Conservation (phyloP, 2,888 invertebrate genomes). For the Psylliodes chrysocephalus region DNA sequence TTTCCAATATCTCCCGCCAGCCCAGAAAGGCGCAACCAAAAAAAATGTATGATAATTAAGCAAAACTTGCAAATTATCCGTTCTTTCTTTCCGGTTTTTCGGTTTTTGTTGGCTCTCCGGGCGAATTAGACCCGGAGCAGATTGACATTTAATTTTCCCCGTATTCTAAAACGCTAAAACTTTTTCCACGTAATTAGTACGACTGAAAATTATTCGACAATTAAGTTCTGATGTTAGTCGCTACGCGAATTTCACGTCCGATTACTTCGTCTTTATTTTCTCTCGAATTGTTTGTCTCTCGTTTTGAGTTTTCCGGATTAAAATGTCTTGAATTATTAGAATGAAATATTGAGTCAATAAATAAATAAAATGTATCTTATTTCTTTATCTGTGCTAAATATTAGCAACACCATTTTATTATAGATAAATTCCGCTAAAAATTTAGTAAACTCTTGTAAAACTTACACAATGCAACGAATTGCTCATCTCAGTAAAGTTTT, state of each 20-base stretch:
- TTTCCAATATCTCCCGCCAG: neutral
- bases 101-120: slow-evolving; percentile 36
- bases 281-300: slow-evolving; percentile 13
- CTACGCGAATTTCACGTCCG: slow-evolving; percentile 25
- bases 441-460: too few species aligned
- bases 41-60: slow-evolving; percentile 34
- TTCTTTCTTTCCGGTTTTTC: slow-evolving; percentile 27
- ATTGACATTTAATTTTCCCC: slow-evolving; percentile 48
- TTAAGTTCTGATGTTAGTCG: slow-evolving; percentile 24
- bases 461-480: too few species aligned
- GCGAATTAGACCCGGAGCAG: slow-evolving; percentile 40
- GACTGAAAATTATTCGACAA: slow-evolving; percentile 35
- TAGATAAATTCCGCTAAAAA: too few species aligned
- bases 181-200: slow-evolving; percentile 44
- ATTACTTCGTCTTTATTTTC: slow-evolving; percentile 12
- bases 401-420: too few species aligned
- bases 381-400: too few species aligned
- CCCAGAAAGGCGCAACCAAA: neutral
- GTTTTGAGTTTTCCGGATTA: neutral
- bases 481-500: too few species aligned
- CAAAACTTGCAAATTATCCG: slow-evolving; percentile 41
- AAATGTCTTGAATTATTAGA: neutral
- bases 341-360: slow-evolving; percentile 6
- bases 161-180: slow-evolving; percentile 45
- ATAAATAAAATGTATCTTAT: too few species aligned